Conservation (phyloP, 2,797 vertebrate genomes). For the Hyperoplus lanceolatus region DNA sequence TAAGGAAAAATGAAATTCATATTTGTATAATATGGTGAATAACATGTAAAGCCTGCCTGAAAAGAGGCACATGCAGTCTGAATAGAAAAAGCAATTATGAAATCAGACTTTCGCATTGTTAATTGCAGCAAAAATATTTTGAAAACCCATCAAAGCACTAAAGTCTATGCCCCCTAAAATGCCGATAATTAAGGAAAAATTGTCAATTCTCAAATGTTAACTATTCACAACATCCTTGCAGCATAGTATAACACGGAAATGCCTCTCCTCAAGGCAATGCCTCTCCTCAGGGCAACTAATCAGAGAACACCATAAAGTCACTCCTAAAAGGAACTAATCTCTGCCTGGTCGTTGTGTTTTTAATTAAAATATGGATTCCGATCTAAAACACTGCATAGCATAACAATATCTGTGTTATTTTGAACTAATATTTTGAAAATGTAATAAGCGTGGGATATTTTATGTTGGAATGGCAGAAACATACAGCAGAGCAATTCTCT, state of each 20-base stretch:
- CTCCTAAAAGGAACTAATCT: background rate
- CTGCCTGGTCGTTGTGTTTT: slow-evolving; percentile 6
- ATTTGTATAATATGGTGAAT: slow-evolving; percentile 32
- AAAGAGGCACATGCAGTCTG: background rate
- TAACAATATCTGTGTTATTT: background rate
- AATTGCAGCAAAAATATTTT: background rate
- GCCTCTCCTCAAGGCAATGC: background rate
- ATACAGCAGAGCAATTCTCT: background rate
- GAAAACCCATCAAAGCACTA: too few relatives aligned
- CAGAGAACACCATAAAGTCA: background rate
- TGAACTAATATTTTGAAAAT: background rate
- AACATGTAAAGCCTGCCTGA: background rate
- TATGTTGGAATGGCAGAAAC: background rate
- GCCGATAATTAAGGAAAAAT: background rate
- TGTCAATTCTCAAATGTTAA: background rate
- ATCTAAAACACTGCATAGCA: background rate
- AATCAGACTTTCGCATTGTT: background rate
- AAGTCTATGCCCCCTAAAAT: background rate
- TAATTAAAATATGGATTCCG: slow-evolving; percentile 7
- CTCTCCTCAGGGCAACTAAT: background rate
- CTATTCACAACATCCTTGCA: background rate
- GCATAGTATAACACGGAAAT: background rate
- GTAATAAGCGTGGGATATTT: background rate
- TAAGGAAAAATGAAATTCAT: slow-evolving; percentile 43
- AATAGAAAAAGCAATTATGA: background rate